Evolutionary conservation across 2,113 vertebrate species (phyloP).

Genomic region (Ailurus styani): DNA sequence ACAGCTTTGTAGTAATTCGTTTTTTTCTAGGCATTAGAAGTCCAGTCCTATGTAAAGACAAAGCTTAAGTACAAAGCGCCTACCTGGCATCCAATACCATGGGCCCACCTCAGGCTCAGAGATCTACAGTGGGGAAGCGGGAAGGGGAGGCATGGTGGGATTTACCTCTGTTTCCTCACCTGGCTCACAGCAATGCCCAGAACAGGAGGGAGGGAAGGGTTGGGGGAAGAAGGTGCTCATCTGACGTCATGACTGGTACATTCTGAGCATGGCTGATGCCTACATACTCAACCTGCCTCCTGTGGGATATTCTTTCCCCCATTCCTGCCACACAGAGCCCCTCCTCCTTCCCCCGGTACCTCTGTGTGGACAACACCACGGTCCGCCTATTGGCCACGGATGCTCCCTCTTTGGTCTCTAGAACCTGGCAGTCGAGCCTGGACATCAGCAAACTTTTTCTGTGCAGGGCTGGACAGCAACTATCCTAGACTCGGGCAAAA

Average conservation of each 20-base stretch:
- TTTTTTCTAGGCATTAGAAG: background rate
- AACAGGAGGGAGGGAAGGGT: background rate
- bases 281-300: rapidly evolving
- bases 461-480: background rate
- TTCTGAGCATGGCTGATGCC: background rate
- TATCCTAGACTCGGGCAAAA: too few relatives aligned
- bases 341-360: too few relatives aligned
- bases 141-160: background rate
- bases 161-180: background rate
- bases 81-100: rapidly evolving
- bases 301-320: rapidly evolving
- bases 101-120: background rate
- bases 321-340: background rate
- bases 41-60: background rate
- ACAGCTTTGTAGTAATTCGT: background rate
- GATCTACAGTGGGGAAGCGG: background rate
- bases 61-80: background rate
- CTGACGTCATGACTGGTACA: rapidly evolving
- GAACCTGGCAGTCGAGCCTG: background rate
- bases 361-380: too few relatives aligned
- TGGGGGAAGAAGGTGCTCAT: rapidly evolving
- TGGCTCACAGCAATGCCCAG: rapidly evolving
- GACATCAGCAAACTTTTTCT: background rate
- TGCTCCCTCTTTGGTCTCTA: background rate
- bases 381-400: background rate